Base-by-base conservation (phyloP, 2,113 vertebrate genomes). In the Pipra filicauda region DNA sequence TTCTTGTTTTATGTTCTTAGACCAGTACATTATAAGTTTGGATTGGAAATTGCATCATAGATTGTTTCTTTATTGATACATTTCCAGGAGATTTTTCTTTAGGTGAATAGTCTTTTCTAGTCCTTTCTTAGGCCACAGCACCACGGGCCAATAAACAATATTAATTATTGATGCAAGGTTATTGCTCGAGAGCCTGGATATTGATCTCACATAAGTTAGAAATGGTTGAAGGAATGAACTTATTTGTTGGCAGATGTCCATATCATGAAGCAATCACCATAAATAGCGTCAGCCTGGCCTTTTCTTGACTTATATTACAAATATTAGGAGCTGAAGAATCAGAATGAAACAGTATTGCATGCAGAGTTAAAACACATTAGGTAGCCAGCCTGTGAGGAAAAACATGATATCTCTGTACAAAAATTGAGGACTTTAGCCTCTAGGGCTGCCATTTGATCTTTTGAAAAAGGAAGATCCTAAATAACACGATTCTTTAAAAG, bases 81-180 rank as follows among this genome's bases (percentile, higher is more conserved):
- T 89, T 96, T 94, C 64, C 64, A 74, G 33, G 48, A 80, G 35
- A 86, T 66, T 75, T 70, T 79, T 93, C 24, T 94, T 75, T 83
- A 44, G 35, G 51, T 90, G 37, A 76, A 90, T 95, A 74, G 15
- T 52, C 51, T 14, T 93, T 91, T 96, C 19, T 35, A 59, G 48
- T 27, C 30, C 35, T 71, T 93, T 86, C 85, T 91, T 77, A 69
- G 55, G 92, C 80, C 67, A 55, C 65, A 92, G 69, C 73, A 94
- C 49, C 31, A 86, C 1, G 7, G 52, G 44, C 82, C 83, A 74
- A 93, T 93, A 97, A 97, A 97, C 95, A 96, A 65, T 96, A 93
- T 96, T 92, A 93, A 93, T 95, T 96, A 95, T 95, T 96, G 88
- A 96, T 93, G 88, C 93, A 88, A 95, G 92, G 93, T 96, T 94